Evolutionary conservation across 2,113 vertebrate species (phyloP).

Genomic region (Polypterus bichir): DNA sequence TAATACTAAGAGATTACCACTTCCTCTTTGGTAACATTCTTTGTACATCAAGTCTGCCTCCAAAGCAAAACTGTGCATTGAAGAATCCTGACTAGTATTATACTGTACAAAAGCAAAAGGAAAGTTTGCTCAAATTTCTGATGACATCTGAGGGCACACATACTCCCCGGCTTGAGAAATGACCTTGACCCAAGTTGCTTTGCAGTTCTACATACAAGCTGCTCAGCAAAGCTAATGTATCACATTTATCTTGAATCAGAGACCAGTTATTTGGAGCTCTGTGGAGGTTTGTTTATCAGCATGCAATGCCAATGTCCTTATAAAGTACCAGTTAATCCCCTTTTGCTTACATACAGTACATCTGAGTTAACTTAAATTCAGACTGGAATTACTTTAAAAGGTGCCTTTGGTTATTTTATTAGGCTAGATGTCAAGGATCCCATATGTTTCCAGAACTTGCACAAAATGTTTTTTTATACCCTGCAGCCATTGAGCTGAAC

Average conservation of each 20-base stretch:
- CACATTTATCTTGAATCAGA: neutral
- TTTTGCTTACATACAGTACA: neutral
- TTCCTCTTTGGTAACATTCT: neutral
- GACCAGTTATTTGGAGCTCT: neutral
- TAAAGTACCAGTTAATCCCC: neutral
- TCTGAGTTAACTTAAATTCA: conserved; percentile 2
- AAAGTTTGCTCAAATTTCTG: neutral
- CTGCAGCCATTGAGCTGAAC: neutral
- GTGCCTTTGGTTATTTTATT: neutral
- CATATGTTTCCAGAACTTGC: neutral
- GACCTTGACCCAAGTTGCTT: neutral
- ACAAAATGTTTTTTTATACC: neutral
- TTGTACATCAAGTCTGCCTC: neutral
- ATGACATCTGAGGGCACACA: neutral
- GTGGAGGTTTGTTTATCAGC: neutral
- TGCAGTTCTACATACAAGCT: neutral
- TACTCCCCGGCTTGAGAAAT: neutral
- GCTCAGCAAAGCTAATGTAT: neutral
- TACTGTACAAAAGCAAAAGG: too few relatives aligned
- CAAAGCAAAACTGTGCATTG: too few relatives aligned
- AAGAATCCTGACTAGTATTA: too few relatives aligned
- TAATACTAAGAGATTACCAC: neutral
- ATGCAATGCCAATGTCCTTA: neutral
- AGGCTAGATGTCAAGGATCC: neutral
- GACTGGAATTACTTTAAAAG: neutral